Percentiles rank a stretch among this genome's conserved stretches.
These are phyloP conservation scores for Gisinianus flammeolus DNA, from an alignment of 2,888 invertebrate genomes.

Conservation along the genomic window DNA sequence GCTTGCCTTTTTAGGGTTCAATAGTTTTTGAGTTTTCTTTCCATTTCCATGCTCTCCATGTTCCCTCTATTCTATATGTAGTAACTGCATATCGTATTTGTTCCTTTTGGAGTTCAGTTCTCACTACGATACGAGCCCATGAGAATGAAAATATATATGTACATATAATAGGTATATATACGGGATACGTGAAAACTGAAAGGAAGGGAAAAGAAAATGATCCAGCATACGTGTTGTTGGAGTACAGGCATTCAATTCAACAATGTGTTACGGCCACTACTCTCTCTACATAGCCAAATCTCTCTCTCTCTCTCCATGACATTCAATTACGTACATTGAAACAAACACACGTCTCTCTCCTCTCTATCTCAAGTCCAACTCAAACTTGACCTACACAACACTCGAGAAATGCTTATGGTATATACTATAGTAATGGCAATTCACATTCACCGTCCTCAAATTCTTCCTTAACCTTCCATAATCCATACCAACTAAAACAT, in stretches of 20 bases:
- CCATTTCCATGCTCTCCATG: conserved; percentile 5
- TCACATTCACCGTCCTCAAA: background rate
- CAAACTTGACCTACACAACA: conserved; percentile 35
- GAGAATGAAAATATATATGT: no score
- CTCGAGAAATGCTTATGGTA: no score
- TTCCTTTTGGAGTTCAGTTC: background rate
- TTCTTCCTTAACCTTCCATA: conserved; percentile 26
- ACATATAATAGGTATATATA: no score
- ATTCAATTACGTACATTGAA: conserved; percentile 21
- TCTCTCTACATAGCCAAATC: conserved; percentile 13
- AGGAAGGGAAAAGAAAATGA: background rate
- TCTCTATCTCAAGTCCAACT: conserved; percentile 12
- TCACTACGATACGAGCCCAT: conserved; percentile 1
- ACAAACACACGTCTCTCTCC: conserved; percentile 1
- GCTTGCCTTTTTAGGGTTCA: conserved; percentile 33
- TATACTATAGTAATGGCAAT: conserved; percentile 20
- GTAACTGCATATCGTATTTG: no score
- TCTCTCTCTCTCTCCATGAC: conserved; percentile 23
- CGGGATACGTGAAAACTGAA: no score
- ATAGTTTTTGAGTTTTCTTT: conserved; percentile 15
- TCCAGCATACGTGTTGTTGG: background rate
- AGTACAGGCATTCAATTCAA: no score
- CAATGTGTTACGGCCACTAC: background rate
- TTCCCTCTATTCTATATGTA: background rate
- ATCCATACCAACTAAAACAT: conserved; percentile 13